These are phyloP conservation scores for Tor tambroides DNA, from an alignment of 2,113 vertebrate species.

Conservation along the genomic window DNA sequence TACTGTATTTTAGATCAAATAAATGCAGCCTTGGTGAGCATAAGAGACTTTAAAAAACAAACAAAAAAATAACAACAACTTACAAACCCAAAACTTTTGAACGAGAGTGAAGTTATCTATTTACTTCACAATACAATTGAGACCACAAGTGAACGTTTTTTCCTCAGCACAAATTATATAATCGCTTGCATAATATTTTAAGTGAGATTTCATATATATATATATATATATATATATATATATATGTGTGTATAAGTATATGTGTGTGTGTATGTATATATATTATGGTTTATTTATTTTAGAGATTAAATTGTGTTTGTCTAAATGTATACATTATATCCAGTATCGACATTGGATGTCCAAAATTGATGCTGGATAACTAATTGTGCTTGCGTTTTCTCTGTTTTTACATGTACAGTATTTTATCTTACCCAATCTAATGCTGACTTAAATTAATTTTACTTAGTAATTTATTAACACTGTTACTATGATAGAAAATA, in stretches of 20 bases:
- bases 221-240: too few relatives aligned
- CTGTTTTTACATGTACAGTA: background rate
- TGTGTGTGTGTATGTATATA: too few relatives aligned
- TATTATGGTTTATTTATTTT: background rate
- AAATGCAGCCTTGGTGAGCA: background rate
- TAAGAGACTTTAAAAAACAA: background rate
- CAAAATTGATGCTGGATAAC: background rate
- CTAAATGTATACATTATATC: background rate
- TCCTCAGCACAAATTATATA: background rate
- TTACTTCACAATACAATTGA: too few relatives aligned
- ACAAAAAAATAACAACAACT: too few relatives aligned
- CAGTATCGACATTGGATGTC: background rate
- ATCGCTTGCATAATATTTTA: background rate
- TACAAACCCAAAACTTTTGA: too few relatives aligned
- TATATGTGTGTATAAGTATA: too few relatives aligned
- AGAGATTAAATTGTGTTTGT: background rate
- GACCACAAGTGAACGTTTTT: background rate
- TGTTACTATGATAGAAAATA: too few relatives aligned
- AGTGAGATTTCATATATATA: background rate
- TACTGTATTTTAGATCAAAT: background rate
- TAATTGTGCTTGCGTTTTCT: background rate
- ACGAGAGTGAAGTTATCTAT: too few relatives aligned
- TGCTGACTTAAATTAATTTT: background rate
- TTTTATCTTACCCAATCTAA: background rate
- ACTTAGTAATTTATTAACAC: background rate